These are phyloP conservation scores for Gerris buenoi DNA, from an alignment of 1,140 invertebrate genomes.

Conservation along the genomic window DNA sequence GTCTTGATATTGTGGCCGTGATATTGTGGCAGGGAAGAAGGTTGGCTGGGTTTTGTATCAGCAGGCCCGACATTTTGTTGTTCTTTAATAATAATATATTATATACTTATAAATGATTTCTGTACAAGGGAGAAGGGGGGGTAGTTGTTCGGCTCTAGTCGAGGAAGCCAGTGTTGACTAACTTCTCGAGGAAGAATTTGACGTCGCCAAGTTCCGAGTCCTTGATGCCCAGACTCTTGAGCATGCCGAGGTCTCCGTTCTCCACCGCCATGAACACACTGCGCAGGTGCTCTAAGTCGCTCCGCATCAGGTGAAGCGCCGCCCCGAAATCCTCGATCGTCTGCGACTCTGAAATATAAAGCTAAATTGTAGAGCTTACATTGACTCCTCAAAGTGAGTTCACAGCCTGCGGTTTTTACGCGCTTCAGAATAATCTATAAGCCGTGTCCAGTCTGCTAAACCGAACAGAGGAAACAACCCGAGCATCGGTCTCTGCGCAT, in stretches of 20 bases:
- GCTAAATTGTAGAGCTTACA: too few relatives aligned
- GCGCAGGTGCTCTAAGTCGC: slow-evolving; percentile 78
- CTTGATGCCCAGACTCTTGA: slow-evolving; percentile 86
- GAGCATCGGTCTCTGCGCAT: too few relatives aligned
- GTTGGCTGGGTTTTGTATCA: too few relatives aligned
- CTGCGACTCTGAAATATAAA: slow-evolving; percentile 76
- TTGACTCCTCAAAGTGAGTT: too few relatives aligned
- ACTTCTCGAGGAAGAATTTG: slow-evolving; percentile 91
- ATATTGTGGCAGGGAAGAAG: too few relatives aligned
- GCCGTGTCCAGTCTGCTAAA: too few relatives aligned
- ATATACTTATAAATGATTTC: background rate
- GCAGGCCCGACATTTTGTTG: too few relatives aligned
- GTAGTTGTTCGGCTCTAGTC: slow-evolving; percentile 39
- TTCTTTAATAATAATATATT: too few relatives aligned
- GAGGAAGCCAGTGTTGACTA: slow-evolving; percentile 90
- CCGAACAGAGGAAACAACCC: too few relatives aligned
- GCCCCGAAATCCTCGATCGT: slow-evolving; percentile 87
- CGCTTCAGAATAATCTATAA: too few relatives aligned
- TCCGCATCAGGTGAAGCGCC: slow-evolving; percentile 67
- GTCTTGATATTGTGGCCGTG: too few relatives aligned
- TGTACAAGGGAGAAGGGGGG: background rate
- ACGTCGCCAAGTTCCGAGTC: slow-evolving; percentile 92
- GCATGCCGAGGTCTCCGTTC: slow-evolving; percentile 81
- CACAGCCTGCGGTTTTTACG: too few relatives aligned
- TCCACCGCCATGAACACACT: slow-evolving; percentile 93